Conservation (phyloP, 2,797 vertebrate species). For the Garrulus glandarius region DNA sequence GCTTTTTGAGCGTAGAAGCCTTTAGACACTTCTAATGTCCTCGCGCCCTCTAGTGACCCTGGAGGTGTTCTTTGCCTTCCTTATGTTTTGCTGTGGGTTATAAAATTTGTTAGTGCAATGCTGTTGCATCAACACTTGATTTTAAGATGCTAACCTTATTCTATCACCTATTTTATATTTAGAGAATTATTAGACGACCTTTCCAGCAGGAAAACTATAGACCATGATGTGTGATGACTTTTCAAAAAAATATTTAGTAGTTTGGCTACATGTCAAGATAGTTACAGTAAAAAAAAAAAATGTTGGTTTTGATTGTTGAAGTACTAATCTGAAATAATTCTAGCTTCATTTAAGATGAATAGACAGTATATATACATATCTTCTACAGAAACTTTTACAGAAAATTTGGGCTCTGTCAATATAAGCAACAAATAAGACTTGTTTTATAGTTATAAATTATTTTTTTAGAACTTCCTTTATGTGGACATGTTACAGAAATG, state of each 20-base stretch:
- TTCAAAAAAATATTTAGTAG: neutral
- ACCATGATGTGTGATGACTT: neutral
- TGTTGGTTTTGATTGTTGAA: neutral
- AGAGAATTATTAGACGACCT: neutral
- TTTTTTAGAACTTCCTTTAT: neutral
- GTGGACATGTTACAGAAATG: neutral
- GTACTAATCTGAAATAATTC: neutral
- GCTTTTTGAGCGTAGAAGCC: neutral
- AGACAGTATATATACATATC: neutral
- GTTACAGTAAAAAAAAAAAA: neutral
- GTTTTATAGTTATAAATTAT: neutral
- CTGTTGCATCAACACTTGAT: neutral
- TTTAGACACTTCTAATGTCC: neutral
- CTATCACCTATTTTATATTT: neutral
- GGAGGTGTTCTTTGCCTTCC: neutral
- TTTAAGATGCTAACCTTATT: neutral
- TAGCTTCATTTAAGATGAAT: neutral
- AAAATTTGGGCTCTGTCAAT: neutral
- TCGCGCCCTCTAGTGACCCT: conserved; percentile 9
- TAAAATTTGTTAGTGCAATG: neutral
- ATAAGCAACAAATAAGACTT: neutral
- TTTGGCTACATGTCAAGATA: neutral
- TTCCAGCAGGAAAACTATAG: neutral
- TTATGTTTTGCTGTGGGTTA: neutral
- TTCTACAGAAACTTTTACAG: neutral